Evolutionary conservation across 2,888 invertebrate genomes (phyloP), one percentile per base, ranked within the genome.

Genomic region (Dynastes grantii): DNA sequence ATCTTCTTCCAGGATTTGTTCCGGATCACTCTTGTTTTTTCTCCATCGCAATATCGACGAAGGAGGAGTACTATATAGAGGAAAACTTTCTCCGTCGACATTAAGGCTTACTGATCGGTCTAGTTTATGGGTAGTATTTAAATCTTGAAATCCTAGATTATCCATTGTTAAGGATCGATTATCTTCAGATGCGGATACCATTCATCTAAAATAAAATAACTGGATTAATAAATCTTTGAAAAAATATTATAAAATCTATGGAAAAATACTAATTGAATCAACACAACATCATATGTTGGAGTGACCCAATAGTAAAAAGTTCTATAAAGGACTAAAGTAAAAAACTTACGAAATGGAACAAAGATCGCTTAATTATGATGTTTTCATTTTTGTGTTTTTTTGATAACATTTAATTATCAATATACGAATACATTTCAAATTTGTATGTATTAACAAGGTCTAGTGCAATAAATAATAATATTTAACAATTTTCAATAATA

Each of bases 1-100:
- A 86, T 93, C 93, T 81, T 93, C 91, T 86, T 94, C 94, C 84
- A 93, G 90, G 87, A 92, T 85, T 58, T 86, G 85, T 79, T 88
- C 87, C 13, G 88, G 87, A 77, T 88, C 87, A 16, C 84, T 85
- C 9, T 84, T 84, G 22, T 83, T 79, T 45, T 85, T 81, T 37
- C 87, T 83, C 88, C 87, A 87, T 83, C 87, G 73, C 71, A 83
- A 81, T 83, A 85, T 80, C 76, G 84, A 80, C 65, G 81, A 76
- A 76, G 85, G 84, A 63, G 85, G 85, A 6, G 86, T 87, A 76
- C 87, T 87, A 81, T 88, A 88, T 32, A 88, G 80, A 1, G 88
- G 88, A 75, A 88, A 88, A 79, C 85, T 87, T 82, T 88, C 88
- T 77, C 85, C 85, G 80, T 89, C 89, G 13, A 87, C 86, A 83